Base-by-base conservation (phyloP, 2,888 invertebrate species). In the Bellardia pandia region DNA sequence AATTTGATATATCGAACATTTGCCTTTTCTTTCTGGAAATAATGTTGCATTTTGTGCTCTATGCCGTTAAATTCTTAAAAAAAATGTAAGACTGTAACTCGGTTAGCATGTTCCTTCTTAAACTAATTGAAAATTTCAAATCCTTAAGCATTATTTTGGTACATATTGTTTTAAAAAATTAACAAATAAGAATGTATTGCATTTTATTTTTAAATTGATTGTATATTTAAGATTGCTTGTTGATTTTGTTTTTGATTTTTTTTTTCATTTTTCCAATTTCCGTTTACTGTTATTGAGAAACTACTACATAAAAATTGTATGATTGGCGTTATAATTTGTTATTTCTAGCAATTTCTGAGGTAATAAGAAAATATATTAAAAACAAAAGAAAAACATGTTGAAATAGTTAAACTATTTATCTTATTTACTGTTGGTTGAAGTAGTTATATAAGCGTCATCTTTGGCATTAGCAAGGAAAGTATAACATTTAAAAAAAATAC, bases 361-460 rank as follows among this genome's bases (percentile, higher is more conserved):
- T 86, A 85, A 62, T 66, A 37, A 40, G 33, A 79, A 72, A 72
- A 45, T 30, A 51, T 13, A 16, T 66, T 16, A 14, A 64, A 48
- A 40, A 23, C 23, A 37, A 60, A 33, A 16, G 42, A 81, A 78
- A 85, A 82, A 51, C n/a, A 51, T n/a, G 5, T 51, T 51, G n/a
- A 51, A 81, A 51, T 51, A 48, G 8, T 42, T n/a, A 69, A 69
- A 58, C 45, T 58, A 58, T 58, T 23, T 77, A 42, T 68, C 56
- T 40, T 56, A 71, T 16, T 40, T 13, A 8, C 14, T 66, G 23
- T 80, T 37, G 42, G 1, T 58, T 56, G 6, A 72, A 62, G 40
- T 56, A 30, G 23, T 68, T 79, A 56, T 88, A 86, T 85, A 88
- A 86, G 82, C 85, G 86, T 85, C 79, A 62, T 82, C 77, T 85